Conservation (phyloP, 2,797 vertebrate species). For the Ceyx erithaca region DNA sequence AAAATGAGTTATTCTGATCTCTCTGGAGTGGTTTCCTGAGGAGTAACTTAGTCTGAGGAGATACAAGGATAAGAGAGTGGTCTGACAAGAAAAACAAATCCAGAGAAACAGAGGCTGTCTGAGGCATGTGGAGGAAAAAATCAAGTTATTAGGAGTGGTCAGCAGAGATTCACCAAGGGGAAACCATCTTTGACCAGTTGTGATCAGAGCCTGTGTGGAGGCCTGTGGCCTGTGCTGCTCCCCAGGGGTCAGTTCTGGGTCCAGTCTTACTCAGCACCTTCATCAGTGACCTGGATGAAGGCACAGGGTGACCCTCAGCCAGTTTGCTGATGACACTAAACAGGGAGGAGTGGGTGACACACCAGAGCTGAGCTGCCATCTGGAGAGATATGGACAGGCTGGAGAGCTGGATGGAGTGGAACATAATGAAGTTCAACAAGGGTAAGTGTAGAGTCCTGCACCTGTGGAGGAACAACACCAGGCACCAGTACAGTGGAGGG, state of each 20-base stretch:
- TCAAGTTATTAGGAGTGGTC: not conserved
- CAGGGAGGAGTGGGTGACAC: not conserved
- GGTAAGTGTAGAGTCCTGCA: not conserved
- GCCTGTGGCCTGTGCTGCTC: not conserved
- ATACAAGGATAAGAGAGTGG: not conserved
- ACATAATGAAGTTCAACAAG: too few relatives aligned
- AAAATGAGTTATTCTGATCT: not conserved
- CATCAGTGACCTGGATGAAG: not conserved
- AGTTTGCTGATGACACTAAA: not conserved
- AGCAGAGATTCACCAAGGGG: not conserved
- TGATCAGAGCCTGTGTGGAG: not conserved
- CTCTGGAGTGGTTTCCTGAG: not conserved
- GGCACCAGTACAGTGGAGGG: not conserved
- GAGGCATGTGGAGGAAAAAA: not conserved
- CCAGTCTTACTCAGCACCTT: not conserved
- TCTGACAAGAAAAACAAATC: not conserved
- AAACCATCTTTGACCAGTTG: not conserved
- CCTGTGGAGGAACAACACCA: too few relatives aligned
- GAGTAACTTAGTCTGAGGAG: not conserved
- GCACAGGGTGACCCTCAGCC: not conserved
- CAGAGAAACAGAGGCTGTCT: fast-evolving
- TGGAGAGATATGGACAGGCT: too few relatives aligned
- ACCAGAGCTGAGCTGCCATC: not conserved
- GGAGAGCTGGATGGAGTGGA: too few relatives aligned
- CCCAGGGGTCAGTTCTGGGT: not conserved